Evolutionary conservation across 2,113 vertebrate genomes (phyloP).

Genomic region (Xiphias gladius): DNA sequence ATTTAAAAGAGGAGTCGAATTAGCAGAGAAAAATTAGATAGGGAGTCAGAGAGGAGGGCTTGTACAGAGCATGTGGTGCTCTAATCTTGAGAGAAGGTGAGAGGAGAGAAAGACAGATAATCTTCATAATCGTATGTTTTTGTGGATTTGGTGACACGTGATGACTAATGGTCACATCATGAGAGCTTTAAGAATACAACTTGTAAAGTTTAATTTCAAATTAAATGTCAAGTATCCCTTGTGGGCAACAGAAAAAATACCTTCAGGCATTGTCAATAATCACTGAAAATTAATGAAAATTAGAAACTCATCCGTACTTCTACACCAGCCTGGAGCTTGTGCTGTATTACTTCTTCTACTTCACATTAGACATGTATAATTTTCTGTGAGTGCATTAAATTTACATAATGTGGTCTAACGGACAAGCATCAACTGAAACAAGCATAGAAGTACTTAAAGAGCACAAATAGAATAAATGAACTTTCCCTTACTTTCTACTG

Average conservation of each 20-base stretch:
- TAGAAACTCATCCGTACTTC: not conserved
- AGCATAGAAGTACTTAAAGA: not conserved
- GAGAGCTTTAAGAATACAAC: not conserved
- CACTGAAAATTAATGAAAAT: not conserved
- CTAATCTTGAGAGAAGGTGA: not conserved
- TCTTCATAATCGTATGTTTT: not conserved
- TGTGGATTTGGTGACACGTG: not conserved
- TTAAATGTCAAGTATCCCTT: not conserved
- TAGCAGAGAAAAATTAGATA: conserved; percentile 15
- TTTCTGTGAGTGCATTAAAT: not conserved
- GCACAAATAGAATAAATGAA: not conserved
- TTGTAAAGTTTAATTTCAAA: not conserved
- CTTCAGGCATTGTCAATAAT: not conserved
- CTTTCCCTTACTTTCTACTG: not conserved
- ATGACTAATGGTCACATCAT: not conserved
- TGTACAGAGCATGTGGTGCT: not conserved
- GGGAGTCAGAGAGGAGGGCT: not conserved
- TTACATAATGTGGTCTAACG: not conserved
- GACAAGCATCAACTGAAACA: not conserved
- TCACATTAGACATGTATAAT: not conserved
- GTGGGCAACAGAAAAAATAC: not conserved
- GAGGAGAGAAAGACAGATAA: not conserved
- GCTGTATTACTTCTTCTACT: conserved; percentile 4
- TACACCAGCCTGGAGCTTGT: not conserved
- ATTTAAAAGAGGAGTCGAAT: conserved; percentile 45